These are phyloP conservation scores for Phymastichus coffea DNA, from an alignment of 1,140 invertebrate genomes.

Conservation along the genomic window DNA sequence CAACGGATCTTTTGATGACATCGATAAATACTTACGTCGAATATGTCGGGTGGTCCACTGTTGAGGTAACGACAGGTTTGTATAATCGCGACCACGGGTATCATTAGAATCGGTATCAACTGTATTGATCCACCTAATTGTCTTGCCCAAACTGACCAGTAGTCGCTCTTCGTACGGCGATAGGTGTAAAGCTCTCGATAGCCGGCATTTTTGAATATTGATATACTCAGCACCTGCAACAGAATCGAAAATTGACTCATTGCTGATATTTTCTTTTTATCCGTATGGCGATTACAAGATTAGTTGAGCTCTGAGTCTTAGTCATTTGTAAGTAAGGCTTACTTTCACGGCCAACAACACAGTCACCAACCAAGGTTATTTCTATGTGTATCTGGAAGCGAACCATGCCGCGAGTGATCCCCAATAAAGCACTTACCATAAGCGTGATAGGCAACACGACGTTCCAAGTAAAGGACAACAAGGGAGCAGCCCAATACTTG, in stretches of 20 bases:
- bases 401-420: too few species aligned
- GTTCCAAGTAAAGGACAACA: constrained; percentile 87
- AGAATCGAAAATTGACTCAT: too few species aligned
- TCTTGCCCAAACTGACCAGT: constrained; percentile 77
- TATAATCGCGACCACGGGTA: constrained; percentile 75
- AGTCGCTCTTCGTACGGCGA: constrained; percentile 56
- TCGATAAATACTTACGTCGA: constrained; percentile 68
- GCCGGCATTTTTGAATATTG: constrained; percentile 74
- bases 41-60: constrained; percentile 79
- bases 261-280: too few species aligned
- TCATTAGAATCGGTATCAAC: constrained; percentile 71
- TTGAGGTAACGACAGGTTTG: constrained; percentile 82
- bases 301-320: too few species aligned
- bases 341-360: too few species aligned
- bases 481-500: constrained; percentile 63
- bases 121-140: constrained; percentile 77
- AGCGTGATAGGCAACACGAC: constrained; percentile 77
- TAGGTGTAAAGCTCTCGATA: constrained; percentile 74
- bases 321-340: too few species aligned
- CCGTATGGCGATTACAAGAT: too few species aligned
- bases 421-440: constrained; percentile 61
- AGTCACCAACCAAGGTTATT: too few species aligned
- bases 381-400: too few species aligned
- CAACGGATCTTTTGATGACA: neutral
- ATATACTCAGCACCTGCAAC: constrained; percentile 72